phyloP scores from a whole-genome alignment of 2,797 vertebrate genomes.

The Graptemys geographica region DNA sequence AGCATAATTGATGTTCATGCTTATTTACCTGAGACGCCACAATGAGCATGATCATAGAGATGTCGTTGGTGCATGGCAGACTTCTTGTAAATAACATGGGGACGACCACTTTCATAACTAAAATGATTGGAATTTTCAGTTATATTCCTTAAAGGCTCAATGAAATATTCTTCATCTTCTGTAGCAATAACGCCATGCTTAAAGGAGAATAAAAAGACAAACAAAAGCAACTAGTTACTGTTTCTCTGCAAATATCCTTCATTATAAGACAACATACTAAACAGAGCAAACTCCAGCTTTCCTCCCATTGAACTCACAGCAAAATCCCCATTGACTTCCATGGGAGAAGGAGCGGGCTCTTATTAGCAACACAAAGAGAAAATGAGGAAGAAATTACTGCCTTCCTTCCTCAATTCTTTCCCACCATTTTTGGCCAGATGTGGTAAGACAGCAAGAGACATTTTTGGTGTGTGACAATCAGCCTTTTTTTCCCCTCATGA shows the following conservation, averaged over 20 bases:
- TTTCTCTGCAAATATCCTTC: not conserved
- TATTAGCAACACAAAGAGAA: not conserved
- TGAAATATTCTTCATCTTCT: conserved; percentile 99
- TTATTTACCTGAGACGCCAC: conserved; percentile 94
- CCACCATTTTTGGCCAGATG: not conserved
- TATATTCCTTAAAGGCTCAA: conserved; percentile 96
- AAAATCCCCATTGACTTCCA: not conserved
- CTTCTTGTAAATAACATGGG: conserved; percentile 99
- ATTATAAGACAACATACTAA: not conserved
- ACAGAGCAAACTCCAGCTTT: not conserved
- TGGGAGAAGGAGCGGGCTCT: not conserved
- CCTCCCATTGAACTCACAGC: not conserved
- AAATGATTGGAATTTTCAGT: conserved; percentile 89
- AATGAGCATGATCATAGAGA: conserved; percentile 90
- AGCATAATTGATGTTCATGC: not conserved
- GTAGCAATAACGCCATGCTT: conserved; percentile 98
- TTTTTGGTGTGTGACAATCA: not conserved
- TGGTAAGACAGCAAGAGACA: not conserved
- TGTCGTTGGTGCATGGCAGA: conserved; percentile 91
- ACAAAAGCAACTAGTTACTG: not conserved
- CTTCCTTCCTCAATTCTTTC: not conserved
- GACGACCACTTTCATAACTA: conserved; percentile 92
- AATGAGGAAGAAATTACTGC: not conserved
- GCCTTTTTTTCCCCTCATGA: not conserved
- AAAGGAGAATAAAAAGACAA: conserved; percentile 57